Evolutionary conservation across 2,888 invertebrate species (phyloP), one percentile per base, ranked within the genome.

Genomic region (Mactromeris polynyma): DNA sequence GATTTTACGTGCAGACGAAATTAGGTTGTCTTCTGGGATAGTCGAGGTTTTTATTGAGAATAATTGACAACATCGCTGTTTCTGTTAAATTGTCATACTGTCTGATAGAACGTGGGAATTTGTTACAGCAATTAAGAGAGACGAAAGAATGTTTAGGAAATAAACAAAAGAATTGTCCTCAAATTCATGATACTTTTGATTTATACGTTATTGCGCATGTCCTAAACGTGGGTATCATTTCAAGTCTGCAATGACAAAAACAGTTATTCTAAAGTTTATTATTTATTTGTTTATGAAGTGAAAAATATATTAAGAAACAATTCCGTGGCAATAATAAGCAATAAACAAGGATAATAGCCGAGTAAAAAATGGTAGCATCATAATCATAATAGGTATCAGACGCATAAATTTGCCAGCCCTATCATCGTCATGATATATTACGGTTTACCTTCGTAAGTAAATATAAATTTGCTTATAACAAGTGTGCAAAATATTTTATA

Each of bases 11-110:
- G n/a, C 54, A 38, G 33, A 36, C 73, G 36, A 51, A 86, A 86
- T 82, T 86, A 86, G 86, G 51, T 7, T 58, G 86, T 64, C 86
- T 83, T 83, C 21, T 58, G 14, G 54, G 51, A 38, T 58, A 33
- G 51, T 81, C 42, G 46, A 3, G 26, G 46, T 51, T 51, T 42
- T 46, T 19, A 42, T 51, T 42, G 17, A 42, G 36, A 40, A 21
- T 21, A n/a, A 79, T 79, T 19, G 21, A 40, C 40, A 14, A 64
- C 11, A 9, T 64, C 3, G 26, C n/a, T 64, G 9, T 64, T 17
- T n/a, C 46, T 17, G 46, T 1, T 17, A 46, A 17, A 46, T 46
- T 46, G 46, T 46, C 46, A 46, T n/a, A n/a, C 6, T 1, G 11
- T 46, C 46, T 7, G 11, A 46, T 46, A 17, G 46, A 46, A 46